Base-by-base conservation (phyloP, 37 sponge, comb jelly and placozoan genomes). In the Cliona cf. orientalis region DNA sequence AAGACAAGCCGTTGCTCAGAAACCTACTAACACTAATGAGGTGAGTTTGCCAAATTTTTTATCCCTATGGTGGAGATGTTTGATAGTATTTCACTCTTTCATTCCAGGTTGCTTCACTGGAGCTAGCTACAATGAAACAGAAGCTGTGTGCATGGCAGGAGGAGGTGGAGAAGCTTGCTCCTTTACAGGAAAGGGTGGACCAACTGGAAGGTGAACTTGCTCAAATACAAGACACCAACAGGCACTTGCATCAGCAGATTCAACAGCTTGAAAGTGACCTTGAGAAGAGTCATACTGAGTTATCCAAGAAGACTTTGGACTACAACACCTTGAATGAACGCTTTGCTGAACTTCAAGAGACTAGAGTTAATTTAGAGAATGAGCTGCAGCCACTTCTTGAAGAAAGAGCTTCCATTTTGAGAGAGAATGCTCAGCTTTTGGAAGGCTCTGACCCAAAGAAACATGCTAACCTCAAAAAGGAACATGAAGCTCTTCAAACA, bases 131-230 rank as follows among this genome's bases (percentile, higher is more conserved):
- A 0, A 63, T 87, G 75, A 45, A 37, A 35, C 59, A 87, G 75
- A 87, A 87, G 76, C 55, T 21, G 2, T 59, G 68, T 7, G 87
- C 68, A 25, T 87, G 75, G 75, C 31, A 44, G 35, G 87, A 87
- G 34, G 68, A 71, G 37, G 75, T 69, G 42, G 58, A 80, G 71
- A 67, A 57, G 17, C 69, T 79, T 22, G 14, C 41, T 67, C 80
- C 80, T 22, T 60, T 80, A 21, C 32, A 57, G 36, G 69, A 74
- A 1, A 46, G 75, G 34, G 53, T 74, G 46, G 64, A 41, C 6
- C 59, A 22, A 4, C 65, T 82, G 28, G 12, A 38, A 11, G 34
- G 45, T 12, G 49, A 46, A n/a, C 35, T 5, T 2, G 42, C 62
- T 60, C 26, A 19, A 44, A 42, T 42, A 56, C 44, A 71, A 37